A percentile compares a stretch with the other conserved stretches of the same genome.
phyloP scores from a whole-genome alignment of 2,888 invertebrate genomes.

The Coecobrya sp. region DNA sequence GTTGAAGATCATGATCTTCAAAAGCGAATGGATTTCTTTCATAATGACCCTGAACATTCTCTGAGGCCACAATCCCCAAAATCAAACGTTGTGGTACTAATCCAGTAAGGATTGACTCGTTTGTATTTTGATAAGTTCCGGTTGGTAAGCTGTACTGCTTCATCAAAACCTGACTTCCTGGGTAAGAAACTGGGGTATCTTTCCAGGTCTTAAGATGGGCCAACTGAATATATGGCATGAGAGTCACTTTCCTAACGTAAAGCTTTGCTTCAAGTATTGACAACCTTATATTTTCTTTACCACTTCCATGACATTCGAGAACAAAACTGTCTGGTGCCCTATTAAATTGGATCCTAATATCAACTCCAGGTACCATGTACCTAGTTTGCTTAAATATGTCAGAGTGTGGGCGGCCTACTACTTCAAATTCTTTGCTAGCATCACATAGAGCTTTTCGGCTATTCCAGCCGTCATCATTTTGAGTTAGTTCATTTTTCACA shows the following conservation, averaged over 20 bases:
- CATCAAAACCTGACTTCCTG: constrained; percentile 60
- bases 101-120: constrained; percentile 71
- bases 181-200: constrained; percentile 41
- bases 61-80: constrained; percentile 63
- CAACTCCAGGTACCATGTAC: constrained; percentile 77
- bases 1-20: not conserved
- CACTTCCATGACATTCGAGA: constrained; percentile 46
- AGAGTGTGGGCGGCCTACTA: constrained; percentile 74
- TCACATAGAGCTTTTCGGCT: constrained; percentile 21
- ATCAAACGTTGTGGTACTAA: constrained; percentile 70
- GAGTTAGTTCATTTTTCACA: constrained; percentile 68
- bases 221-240: constrained; percentile 73
- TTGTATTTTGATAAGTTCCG: constrained; percentile 52
- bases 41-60: constrained; percentile 44
- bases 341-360: constrained; percentile 66
- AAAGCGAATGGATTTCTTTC: constrained; percentile 60
- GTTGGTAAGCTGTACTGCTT: constrained; percentile 72
- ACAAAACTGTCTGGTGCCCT: constrained; percentile 66
- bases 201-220: constrained; percentile 63
- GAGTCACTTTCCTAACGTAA: constrained; percentile 45
- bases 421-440: constrained; percentile 77
- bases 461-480: constrained; percentile 51
- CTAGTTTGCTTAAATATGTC: constrained; percentile 67
- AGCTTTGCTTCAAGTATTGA: constrained; percentile 57
- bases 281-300: constrained; percentile 38